Evolutionary conservation across 2,113 vertebrate genomes (phyloP).

Genomic region (Amia ocellicauda): DNA sequence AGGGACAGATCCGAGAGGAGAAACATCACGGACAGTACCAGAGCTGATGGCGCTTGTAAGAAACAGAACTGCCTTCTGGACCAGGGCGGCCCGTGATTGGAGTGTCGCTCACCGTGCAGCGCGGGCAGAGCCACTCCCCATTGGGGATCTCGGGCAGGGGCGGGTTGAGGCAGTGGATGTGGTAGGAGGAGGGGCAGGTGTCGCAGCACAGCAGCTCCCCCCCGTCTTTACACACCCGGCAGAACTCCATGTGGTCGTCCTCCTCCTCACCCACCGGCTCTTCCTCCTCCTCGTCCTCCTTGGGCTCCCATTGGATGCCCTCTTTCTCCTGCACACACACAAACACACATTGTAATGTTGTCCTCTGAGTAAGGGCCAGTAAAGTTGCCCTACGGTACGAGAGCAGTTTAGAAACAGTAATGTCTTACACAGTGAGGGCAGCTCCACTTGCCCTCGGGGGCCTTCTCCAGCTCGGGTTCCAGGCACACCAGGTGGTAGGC

Average conservation of each 20-base stretch:
- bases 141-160: constrained; percentile 96
- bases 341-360: background rate
- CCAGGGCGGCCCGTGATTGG: too few species aligned
- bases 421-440: constrained; percentile 94
- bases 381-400: too few species aligned
- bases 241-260: constrained; percentile 99
- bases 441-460: constrained; percentile 96
- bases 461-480: constrained; percentile 94
- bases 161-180: constrained; percentile 94
- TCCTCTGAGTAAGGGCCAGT: too few species aligned
- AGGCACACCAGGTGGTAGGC: constrained; percentile 97
- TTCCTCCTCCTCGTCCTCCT: constrained; percentile 88
- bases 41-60: background rate
- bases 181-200: constrained; percentile 88
- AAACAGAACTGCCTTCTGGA: too few species aligned
- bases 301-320: constrained; percentile 97
- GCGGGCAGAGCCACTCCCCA: constrained; percentile 97
- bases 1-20: background rate
- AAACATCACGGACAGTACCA: background rate
- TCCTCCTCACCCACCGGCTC: constrained; percentile 85
- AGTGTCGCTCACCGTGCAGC: constrained; percentile 85
- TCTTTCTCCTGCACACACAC: constrained; percentile 85
- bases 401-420: too few species aligned
- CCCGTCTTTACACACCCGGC: constrained; percentile 93
- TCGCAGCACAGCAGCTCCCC: constrained; percentile 87